Conservation (phyloP, 2,888 invertebrate species). For the Arge pagana region DNA sequence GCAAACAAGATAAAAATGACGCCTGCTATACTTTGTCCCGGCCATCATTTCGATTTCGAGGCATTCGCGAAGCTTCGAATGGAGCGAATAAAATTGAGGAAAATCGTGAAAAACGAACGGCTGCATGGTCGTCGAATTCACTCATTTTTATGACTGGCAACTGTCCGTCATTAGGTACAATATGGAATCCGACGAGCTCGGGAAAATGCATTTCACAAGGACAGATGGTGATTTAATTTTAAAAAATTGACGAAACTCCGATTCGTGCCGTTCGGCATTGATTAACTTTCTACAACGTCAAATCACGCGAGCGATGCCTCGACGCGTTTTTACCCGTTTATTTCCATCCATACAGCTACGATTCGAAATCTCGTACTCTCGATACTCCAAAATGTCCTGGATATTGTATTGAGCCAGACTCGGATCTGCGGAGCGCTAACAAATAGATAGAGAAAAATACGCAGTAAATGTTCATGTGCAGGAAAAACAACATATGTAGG, state of each 20-base stretch:
- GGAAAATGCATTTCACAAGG: slow-evolving; percentile 58
- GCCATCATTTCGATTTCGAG: slow-evolving; percentile 51
- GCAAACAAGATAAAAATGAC: slow-evolving; percentile 6
- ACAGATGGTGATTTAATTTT: slow-evolving; percentile 59
- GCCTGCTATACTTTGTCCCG: slow-evolving; percentile 16
- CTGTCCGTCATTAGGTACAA: slow-evolving; percentile 58
- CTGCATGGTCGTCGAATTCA: too few relatives aligned
- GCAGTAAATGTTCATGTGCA: too few relatives aligned
- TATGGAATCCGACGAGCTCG: slow-evolving; percentile 28
- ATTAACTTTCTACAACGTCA: slow-evolving; percentile 59
- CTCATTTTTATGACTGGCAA: slow-evolving; percentile 39
- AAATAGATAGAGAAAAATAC: too few relatives aligned
- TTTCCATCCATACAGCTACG: slow-evolving; percentile 50
- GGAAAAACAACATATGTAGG: too few relatives aligned
- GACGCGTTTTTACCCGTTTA: slow-evolving; percentile 53
- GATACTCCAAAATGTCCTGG: too few relatives aligned
- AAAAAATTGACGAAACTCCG: slow-evolving; percentile 57
- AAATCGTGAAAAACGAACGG: too few relatives aligned
- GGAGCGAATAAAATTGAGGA: slow-evolving; percentile 22
- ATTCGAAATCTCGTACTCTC: slow-evolving; percentile 27
- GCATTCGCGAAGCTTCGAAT: slow-evolving; percentile 15
- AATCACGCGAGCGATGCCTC: slow-evolving; percentile 51
- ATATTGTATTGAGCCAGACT: too few relatives aligned
- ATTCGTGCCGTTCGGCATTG: slow-evolving; percentile 49
- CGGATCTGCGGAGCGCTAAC: too few relatives aligned